Evolutionary conservation across 2,888 invertebrate genomes (phyloP).

Genomic region (Parnassius smintheus): DNA sequence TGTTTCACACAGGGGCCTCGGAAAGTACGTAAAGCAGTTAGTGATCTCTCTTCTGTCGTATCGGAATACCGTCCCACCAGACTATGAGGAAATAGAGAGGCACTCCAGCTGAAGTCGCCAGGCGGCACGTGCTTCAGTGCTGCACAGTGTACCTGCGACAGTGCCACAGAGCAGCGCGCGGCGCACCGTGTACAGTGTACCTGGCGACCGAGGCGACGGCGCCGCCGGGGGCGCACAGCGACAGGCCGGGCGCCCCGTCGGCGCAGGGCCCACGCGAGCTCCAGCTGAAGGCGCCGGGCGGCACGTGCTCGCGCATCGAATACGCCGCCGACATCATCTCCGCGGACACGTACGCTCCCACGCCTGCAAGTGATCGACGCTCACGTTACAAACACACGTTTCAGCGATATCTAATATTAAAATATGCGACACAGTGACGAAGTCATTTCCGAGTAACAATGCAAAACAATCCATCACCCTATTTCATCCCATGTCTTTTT

Average conservation of each 20-base stretch:
- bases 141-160: constrained; percentile 78
- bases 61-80: too few species aligned
- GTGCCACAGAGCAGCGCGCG: constrained; percentile 97
- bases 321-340: constrained; percentile 99
- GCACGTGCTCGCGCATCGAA: constrained; percentile 90
- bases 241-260: constrained; percentile 94
- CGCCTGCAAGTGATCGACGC: constrained; percentile 73
- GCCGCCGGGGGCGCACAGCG: constrained; percentile 96
- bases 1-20: too few species aligned
- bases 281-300: constrained; percentile 95
- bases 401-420: too few species aligned
- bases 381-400: too few species aligned
- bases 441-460: too few species aligned
- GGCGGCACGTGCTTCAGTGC: neutral
- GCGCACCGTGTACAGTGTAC: constrained; percentile 64
- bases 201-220: constrained; percentile 95
- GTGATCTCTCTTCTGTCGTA: too few species aligned
- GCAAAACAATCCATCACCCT: too few species aligned
- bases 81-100: too few species aligned
- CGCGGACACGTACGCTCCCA: constrained; percentile 98
- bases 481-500: too few species aligned
- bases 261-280: constrained; percentile 92
- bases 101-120: constrained; percentile 95
- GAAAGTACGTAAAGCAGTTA: too few species aligned
- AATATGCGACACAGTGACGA: too few species aligned